Evolutionary conservation across 2,797 vertebrate genomes (phyloP), one percentile per base, ranked within the genome.

Genomic region (Arnoldichthys spilopterus): DNA sequence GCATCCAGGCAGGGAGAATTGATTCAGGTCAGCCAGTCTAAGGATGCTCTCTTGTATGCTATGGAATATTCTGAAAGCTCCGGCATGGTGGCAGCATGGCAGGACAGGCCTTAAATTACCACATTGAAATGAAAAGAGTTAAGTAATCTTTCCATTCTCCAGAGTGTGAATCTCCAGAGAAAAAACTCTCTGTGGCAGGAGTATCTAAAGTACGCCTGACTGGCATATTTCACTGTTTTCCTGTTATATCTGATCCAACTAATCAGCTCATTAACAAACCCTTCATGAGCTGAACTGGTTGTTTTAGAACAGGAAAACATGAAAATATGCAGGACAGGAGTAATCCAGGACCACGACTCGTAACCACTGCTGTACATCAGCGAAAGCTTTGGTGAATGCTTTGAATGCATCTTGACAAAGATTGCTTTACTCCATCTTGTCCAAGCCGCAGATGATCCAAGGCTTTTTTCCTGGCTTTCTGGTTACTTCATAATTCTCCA

Each of bases 21-120:
- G 91, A 96, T 95, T 94, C 96, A 96, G 96, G 95, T 96, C 96
- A 96, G 88, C 81, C 91, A 93, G 92, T 92, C 95, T 95, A 94
- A 90, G 90, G 89, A 88, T 89, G 84, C 90, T 90, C 91, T 92
- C 79, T 87, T 86, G 74, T 85, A 76, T 86, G 88, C 85, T 86
- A 26, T 53, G 45, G 26, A 20, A 16, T 49, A 70, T n/a, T 28
- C 22, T 6, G 3, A 47, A 28, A 30, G 18, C 12, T 3, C 24
- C 22, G 24, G 73, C 22, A 72, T 24, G 24, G 40, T 12, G 18
- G n/a, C 18, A 30, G 45, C 66, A 49, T n/a, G 45, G 16, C 26
- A 40, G 66, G 66, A 32, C 26, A 30, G 66, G 66, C 66, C 66
- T 69, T 51, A 20, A 49, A 69, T 62, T 30, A 62, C n/a, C 59